Percentiles rank a stretch among this genome's conserved stretches.
Conservation (phyloP, 2,888 invertebrate genomes). For the Epistrophe grossulariae region DNA sequence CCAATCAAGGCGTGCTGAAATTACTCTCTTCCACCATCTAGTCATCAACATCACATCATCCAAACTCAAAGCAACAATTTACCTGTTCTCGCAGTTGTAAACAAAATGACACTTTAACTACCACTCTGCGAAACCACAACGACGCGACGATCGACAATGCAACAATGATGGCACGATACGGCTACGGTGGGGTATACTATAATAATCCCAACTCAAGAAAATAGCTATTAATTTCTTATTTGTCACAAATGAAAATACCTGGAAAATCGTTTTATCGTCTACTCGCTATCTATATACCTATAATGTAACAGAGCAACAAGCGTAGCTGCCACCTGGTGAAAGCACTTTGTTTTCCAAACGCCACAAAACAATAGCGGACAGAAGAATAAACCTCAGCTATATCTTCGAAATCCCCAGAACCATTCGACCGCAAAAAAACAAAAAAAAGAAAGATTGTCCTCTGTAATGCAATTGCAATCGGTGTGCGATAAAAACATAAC, state of each 20-base stretch:
- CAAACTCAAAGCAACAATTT: conserved; percentile 44
- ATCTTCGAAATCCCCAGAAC: conserved; percentile 41
- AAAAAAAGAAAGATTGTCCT: conserved; percentile 57
- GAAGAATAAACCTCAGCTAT: conserved; percentile 4
- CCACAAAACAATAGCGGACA: conserved; percentile 57
- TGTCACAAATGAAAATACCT: conserved; percentile 75
- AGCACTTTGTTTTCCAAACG: conserved; percentile 49
- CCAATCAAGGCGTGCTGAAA: conserved; percentile 34
- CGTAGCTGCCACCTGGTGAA: conserved; percentile 56
- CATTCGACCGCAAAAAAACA: conserved; percentile 59
- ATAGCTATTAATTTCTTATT: conserved; percentile 74
- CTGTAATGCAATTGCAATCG: conserved; percentile 47
- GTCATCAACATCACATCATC: conserved; percentile 18
- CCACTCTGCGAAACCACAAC: conserved; percentile 2
- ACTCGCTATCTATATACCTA: not conserved
- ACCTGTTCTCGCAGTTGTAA: conserved; percentile 52
- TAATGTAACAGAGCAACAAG: not conserved
- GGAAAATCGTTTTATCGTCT: conserved; percentile 68
- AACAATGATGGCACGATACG: not conserved
- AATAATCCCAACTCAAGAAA: conserved; percentile 49
- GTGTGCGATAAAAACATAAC: conserved; percentile 58
- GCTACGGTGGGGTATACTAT: conserved; percentile 12
- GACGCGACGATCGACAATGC: not conserved
- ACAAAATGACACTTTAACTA: conserved; percentile 71
- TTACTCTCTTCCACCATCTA: not conserved